phyloP scores from a whole-genome alignment of 2,888 invertebrate species.

The Brachycybe producta region DNA sequence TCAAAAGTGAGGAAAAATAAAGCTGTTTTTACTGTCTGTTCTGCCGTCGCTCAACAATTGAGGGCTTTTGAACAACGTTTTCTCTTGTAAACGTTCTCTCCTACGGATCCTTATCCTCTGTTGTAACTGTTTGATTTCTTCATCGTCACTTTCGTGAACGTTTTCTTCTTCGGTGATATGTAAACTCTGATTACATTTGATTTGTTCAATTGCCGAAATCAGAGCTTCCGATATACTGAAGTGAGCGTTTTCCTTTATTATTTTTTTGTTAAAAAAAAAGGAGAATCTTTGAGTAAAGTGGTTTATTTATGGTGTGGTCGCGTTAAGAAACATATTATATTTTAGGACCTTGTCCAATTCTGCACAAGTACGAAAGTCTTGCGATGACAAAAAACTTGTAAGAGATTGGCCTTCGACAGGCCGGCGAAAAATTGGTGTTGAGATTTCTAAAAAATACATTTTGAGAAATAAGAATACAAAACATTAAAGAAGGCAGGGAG shows the following conservation, averaged over 20 bases:
- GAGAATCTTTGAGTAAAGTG: background rate
- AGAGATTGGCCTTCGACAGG: conserved; percentile 56
- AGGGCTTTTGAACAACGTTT: conserved; percentile 23
- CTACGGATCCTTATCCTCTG: conserved; percentile 48
- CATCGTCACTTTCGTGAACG: conserved; percentile 37
- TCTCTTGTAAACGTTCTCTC: conserved; percentile 33
- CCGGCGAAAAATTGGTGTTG: conserved; percentile 38
- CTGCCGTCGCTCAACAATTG: conserved; percentile 32
- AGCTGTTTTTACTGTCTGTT: conserved; percentile 31
- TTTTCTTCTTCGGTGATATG: conserved; percentile 23
- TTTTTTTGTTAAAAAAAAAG: background rate
- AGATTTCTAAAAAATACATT: background rate
- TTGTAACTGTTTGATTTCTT: conserved; percentile 50
- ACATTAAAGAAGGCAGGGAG: no score
- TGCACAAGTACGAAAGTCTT: conserved; percentile 55
- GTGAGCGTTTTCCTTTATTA: conserved; percentile 78
- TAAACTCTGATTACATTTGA: conserved; percentile 42
- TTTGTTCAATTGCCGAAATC: conserved; percentile 59
- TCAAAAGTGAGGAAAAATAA: no score
- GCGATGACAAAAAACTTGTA: conserved; percentile 55
- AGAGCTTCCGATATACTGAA: conserved; percentile 71
- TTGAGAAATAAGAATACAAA: background rate
- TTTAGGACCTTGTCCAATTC: conserved; percentile 48
- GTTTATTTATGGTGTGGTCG: no score
- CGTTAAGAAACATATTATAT: background rate